phyloP scores from a whole-genome alignment of 2,888 invertebrate genomes.

The Cephus nigrinus region DNA sequence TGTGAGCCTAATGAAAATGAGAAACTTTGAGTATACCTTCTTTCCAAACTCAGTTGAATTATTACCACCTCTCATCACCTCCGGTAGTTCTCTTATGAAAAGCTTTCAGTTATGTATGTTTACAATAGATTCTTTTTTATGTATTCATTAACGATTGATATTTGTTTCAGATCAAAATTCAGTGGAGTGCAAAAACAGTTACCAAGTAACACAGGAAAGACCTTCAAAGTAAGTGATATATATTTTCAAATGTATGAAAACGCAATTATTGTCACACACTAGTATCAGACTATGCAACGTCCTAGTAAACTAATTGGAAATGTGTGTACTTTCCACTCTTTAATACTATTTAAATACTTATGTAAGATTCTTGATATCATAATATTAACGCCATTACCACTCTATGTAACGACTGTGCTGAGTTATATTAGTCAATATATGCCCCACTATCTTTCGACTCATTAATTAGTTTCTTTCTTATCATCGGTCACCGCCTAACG shows the following conservation, averaged over 20 bases:
- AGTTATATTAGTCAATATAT: neutral
- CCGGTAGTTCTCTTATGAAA: conserved; percentile 32
- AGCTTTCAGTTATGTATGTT: neutral
- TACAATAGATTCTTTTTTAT: neutral
- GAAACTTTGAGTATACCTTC: conserved; percentile 28
- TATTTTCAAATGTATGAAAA: neutral
- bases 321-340: neutral
- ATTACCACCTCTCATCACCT: conserved; percentile 58
- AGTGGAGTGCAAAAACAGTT: conserved; percentile 34
- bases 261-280: neutral
- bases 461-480: neutral
- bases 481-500: neutral
- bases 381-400: neutral
- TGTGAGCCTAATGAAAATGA: neutral
- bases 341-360: neutral
- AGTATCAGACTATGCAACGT: neutral
- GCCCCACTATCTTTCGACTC: neutral
- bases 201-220: conserved; percentile 31
- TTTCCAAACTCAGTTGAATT: conserved; percentile 25
- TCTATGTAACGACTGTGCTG: neutral
- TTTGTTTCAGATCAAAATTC: conserved; percentile 45
- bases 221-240: conserved; percentile 39
- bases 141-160: neutral
- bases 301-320: neutral
- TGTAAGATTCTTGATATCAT: neutral